phyloP scores from a whole-genome alignment of 2,113 vertebrate genomes.

The Lynx canadensis region DNA sequence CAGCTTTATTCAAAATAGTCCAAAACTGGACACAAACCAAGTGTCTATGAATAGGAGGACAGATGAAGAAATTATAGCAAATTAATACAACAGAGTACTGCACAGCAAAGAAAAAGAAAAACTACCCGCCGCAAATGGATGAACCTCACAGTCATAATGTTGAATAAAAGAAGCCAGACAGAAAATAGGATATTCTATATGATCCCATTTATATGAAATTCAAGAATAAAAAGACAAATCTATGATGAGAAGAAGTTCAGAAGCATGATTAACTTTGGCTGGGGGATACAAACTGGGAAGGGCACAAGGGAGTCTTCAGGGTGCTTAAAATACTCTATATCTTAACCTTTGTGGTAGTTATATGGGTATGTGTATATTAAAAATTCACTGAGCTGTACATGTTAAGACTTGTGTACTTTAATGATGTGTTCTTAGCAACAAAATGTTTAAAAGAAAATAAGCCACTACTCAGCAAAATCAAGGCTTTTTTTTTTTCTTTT shows the following conservation, averaged over 20 bases:
- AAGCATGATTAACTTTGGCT: background rate
- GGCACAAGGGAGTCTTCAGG: background rate
- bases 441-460: background rate
- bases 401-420: background rate
- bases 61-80: background rate
- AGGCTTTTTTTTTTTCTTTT: background rate
- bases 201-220: background rate
- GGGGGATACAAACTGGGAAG: background rate
- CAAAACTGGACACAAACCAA: background rate
- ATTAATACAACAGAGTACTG: background rate
- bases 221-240: background rate
- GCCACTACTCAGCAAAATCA: background rate
- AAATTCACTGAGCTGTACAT: background rate
- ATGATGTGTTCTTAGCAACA: background rate
- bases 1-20: background rate
- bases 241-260: background rate
- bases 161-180: background rate
- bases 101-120: background rate
- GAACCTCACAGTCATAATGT: background rate
- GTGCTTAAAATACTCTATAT: background rate
- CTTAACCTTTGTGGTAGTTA: background rate
- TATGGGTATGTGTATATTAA: background rate
- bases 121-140: background rate
- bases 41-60: background rate
- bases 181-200: background rate